These are phyloP conservation scores for Philereme vetulata DNA, from an alignment of 2,888 invertebrate genomes.

Conservation along the genomic window DNA sequence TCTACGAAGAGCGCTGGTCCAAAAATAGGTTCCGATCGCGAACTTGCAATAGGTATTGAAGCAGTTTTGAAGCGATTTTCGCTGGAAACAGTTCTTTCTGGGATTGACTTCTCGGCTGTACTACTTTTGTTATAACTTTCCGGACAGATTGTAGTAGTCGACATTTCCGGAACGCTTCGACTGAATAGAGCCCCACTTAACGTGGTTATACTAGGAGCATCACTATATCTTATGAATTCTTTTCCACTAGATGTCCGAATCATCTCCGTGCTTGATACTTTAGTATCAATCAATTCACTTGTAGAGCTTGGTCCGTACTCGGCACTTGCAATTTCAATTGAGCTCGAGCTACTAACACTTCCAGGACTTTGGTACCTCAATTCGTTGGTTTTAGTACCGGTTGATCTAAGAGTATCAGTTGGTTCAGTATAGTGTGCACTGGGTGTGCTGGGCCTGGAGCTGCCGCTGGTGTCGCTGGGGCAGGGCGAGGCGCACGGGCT, in stretches of 20 bases:
- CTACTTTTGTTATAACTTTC: neutral
- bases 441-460: neutral
- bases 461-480: slow-evolving; percentile 18
- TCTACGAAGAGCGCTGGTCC: slow-evolving; percentile 15
- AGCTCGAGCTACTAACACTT: neutral
- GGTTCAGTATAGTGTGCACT: neutral
- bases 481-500: slow-evolving; percentile 29
- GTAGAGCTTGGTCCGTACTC: neutral
- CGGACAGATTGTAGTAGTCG: slow-evolving; percentile 8
- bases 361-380: neutral
- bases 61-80: neutral
- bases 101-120: neutral
- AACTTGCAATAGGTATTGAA: slow-evolving; percentile 12
- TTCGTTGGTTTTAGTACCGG: too few relatives aligned
- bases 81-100: slow-evolving; percentile 1
- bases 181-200: slow-evolving; percentile 24
- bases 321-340: neutral
- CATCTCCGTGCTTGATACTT: neutral
- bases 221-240: slow-evolving; percentile 2
- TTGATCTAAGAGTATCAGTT: neutral
- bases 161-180: slow-evolving; percentile 17
- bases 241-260: neutral
- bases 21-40: slow-evolving; percentile 17
- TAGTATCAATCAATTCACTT: neutral
- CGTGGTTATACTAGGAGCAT: slow-evolving; percentile 25